Evolutionary conservation across 2,888 invertebrate genomes (phyloP).

Genomic region (Sicus ferrugineus): DNA sequence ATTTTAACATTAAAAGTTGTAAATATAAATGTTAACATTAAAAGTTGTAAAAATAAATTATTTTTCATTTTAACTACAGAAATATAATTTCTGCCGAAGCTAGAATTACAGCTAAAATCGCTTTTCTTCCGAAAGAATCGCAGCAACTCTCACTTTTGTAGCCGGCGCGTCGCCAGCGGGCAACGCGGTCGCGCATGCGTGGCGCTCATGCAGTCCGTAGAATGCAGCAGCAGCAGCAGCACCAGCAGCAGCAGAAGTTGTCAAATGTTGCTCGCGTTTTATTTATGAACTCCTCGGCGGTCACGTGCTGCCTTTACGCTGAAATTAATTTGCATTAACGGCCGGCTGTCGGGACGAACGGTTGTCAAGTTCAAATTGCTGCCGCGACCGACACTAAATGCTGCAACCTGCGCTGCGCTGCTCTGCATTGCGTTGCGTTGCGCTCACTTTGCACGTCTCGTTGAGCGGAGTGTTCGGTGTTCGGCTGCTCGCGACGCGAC

Average conservation of each 20-base stretch:
- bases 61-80: too few species aligned
- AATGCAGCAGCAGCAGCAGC: not conserved
- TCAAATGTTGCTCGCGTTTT: slow-evolving; percentile 8
- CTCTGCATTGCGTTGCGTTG: not conserved
- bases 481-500: not conserved
- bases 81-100: too few species aligned
- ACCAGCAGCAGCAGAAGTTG: not conserved
- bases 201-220: not conserved
- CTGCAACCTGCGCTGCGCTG: not conserved
- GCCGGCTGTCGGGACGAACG: not conserved
- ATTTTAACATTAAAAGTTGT: too few species aligned
- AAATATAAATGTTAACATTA: too few species aligned
- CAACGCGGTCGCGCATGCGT: not conserved
- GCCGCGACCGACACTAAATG: not conserved
- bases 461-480: not conserved
- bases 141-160: slow-evolving; percentile 30
- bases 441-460: not conserved
- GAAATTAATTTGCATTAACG: not conserved
- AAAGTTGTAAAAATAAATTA: too few species aligned
- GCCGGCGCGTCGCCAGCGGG: not conserved
- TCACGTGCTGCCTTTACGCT: slow-evolving; percentile 7
- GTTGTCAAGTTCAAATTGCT: slow-evolving; percentile 14
- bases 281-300: not conserved
- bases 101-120: too few species aligned
- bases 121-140: not conserved